Evolutionary conservation across 2,797 vertebrate genomes (phyloP), one percentile per base, ranked within the genome.

Genomic region (Protonibea diacanthus): DNA sequence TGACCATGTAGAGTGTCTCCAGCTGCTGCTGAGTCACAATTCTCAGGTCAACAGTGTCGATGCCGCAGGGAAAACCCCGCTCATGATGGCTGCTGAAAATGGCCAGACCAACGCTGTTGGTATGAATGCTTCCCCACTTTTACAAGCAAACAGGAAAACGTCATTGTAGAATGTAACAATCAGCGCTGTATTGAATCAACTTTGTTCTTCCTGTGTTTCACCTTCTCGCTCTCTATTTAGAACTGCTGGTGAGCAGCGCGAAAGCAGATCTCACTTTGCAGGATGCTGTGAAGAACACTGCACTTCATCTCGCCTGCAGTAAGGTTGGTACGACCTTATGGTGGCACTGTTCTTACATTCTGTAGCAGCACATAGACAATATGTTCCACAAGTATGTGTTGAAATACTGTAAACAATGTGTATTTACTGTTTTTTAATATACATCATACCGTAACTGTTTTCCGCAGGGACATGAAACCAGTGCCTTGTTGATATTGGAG

Each of bases 401-500:
- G 1, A 61, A 48, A 55, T 72, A 45, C 29, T 47, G 17, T 29
- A 10, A 27, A n/a, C 2, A 3, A 4, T 20, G 11, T 42, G 5
- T 58, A 5, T 56, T 62, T 23, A 27, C 27, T 8, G 13, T 2
- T 5, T 60, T 61, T 47, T 70, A 1, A 33, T 44, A 55, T 61
- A 52, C 2, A 74, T 58, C 4, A 0, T 21, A 4, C 20, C 55
- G 0, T 14, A 23, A 18, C 52, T 62, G 20, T 76, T 91, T 88
- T 82, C 74, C 88, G 5, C 75, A 99, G 98, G 98, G 98, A 95
- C 97, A 99, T 96, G 98, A 99, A 97, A 98, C 97, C 95, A 99
- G 98, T 99, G 98, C 97, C 97, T 99, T 99, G 97, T 97, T 99
- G 96, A 99, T 99, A 95, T 93, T 99, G 95, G 98, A 99, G 95